These are phyloP conservation scores for Caenorhabditis remanei DNA, from an alignment of 1,140 invertebrate genomes.

Conservation along the genomic window DNA sequence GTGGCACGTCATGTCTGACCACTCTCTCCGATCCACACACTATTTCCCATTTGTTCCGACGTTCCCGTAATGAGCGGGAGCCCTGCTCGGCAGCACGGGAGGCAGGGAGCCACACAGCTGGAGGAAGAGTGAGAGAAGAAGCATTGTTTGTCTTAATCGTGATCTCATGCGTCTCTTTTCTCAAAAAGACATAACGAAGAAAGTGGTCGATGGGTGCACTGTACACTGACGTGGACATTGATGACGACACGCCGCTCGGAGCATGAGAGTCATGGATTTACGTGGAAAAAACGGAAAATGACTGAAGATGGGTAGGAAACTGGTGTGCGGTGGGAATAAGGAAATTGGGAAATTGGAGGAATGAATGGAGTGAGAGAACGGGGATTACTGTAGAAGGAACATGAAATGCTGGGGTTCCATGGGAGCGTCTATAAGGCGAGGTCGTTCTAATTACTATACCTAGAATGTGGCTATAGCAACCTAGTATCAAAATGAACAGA, in stretches of 20 bases:
- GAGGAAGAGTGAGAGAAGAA: conserved; percentile 6
- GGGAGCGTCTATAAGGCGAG: no score
- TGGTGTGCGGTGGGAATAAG: not conserved
- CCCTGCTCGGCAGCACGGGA: not conserved
- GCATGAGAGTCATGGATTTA: not conserved
- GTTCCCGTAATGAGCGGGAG: conserved; percentile 40
- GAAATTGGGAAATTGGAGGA: no score
- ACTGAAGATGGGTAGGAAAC: not conserved
- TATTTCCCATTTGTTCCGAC: not conserved
- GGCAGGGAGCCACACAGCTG: conserved; percentile 4
- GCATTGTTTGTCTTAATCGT: conserved; percentile 45
- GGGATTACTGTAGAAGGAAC: no score
- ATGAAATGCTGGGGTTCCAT: no score
- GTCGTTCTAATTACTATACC: not conserved
- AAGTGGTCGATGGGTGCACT: conserved; percentile 26
- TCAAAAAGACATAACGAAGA: not conserved
- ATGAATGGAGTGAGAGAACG: no score
- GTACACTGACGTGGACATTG: conserved; percentile 43
- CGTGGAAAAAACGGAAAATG: conserved; percentile 1
- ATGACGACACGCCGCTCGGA: not conserved
- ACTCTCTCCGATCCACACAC: not conserved
- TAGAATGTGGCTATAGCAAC: no score
- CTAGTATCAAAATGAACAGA: no score
- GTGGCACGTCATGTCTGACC: conserved; percentile 15
- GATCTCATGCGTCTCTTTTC: conserved; percentile 18